Evolutionary conservation across 2,888 invertebrate genomes (phyloP), one percentile per base, ranked within the genome.

Genomic region (Yponomeuta cagnagella): DNA sequence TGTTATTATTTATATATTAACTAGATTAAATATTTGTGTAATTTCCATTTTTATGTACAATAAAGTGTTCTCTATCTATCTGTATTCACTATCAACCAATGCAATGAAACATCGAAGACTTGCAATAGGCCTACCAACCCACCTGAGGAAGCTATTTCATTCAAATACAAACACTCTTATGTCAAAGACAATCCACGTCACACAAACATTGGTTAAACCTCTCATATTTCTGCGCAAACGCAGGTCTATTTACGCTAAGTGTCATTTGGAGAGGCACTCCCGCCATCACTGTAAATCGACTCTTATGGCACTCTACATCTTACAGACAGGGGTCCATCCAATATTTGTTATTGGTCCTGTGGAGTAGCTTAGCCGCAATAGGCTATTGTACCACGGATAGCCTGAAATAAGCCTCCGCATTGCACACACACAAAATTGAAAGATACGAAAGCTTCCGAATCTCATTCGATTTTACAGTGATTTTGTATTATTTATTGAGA

Each of bases 331-430:
- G 71, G 71, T 73, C 73, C 76, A 75, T 77, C 77, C 77, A 80
- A 80, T 82, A 84, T 85, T 85, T 86, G 85, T 82, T 82, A 58
- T 58, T 58, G 64, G n/a, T 10, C 64, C 64, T 23, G 12, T 31
- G 79, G 79, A 78, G 78, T 75, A 66, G 73, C 73, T 75, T 70
- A 75, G 73, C 83, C 81, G 76, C 82, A 86, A 87, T 79, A 77
- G 75, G 79, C 83, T 73, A 85, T 86, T 86, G 86, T 86, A 74
- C 52, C 65, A 66, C 70, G 66, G 73, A 70, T 71, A 64, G 52
- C 52, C 52, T 58, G 52, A 12, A 58, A 58, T 58, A 15, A 64
- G 72, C 71, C 72, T 52, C 63, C 31, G 72, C 6, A 1, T 12
- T 58, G 15, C 15, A 58, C 15, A 58, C 15, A 58, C 15, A 58